Evolutionary conservation across 2,888 invertebrate genomes (phyloP).

Genomic region (Sepiola atlantica): DNA sequence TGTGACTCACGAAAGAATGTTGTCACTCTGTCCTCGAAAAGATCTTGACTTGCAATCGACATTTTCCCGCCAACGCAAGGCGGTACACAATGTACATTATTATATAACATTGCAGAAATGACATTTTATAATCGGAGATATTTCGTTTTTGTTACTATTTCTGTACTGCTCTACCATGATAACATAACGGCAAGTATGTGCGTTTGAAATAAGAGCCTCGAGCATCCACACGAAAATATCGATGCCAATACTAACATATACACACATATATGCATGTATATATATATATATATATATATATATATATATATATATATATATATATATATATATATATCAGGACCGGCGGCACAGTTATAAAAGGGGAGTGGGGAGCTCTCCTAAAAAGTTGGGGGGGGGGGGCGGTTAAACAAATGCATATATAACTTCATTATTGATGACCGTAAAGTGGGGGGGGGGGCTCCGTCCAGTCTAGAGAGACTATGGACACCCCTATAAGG

Average conservation of each 20-base stretch:
- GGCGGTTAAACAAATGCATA: no score
- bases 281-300: neutral
- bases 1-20: neutral
- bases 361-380: no score
- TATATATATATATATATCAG: no score
- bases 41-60: neutral
- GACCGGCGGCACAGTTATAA: no score
- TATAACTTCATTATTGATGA: no score
- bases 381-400: no score
- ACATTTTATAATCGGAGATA: neutral
- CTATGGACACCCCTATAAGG: no score
- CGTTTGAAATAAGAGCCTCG: neutral
- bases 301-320: no score
- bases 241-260: no score
- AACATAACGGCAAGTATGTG: neutral
- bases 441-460: no score
- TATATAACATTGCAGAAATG: neutral
- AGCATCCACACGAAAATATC: neutral
- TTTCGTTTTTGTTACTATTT: neutral
- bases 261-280: neutral
- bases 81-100: neutral
- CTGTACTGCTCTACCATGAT: neutral
- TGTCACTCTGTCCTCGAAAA: neutral
- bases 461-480: no score
- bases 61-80: neutral